These are phyloP conservation scores for Peromyscus nudipes DNA, from an alignment of 2,797 vertebrate species.

Conservation along the genomic window DNA sequence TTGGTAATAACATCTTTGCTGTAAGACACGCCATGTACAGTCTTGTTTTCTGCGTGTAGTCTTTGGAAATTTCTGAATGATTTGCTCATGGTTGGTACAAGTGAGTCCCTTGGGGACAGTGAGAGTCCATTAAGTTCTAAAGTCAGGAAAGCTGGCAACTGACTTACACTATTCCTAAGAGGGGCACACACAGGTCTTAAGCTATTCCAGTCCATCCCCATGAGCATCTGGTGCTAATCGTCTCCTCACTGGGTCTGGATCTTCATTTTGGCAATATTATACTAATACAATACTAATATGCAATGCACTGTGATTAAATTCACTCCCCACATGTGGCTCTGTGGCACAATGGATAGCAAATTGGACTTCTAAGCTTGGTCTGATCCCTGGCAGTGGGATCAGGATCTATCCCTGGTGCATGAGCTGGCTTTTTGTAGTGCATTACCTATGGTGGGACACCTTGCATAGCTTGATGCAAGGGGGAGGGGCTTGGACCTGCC, in stretches of 20 bases:
- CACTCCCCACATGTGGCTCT: neutral
- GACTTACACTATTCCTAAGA: neutral
- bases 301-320: neutral
- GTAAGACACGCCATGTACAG: neutral
- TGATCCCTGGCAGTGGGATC: too few relatives aligned
- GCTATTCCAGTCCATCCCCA: neutral
- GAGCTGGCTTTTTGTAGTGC: too few relatives aligned
- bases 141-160: neutral
- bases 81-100: neutral
- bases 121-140: neutral
- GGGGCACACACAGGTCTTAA: neutral
- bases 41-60: neutral
- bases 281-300: too few relatives aligned
- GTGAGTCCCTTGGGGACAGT: neutral
- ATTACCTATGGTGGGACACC: too few relatives aligned
- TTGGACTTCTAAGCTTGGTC: too few relatives aligned
- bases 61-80: conserved; percentile 24
- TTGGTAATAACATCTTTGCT: neutral
- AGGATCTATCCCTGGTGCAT: too few relatives aligned
- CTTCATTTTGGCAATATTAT: neutral
- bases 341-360: too few relatives aligned
- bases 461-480: too few relatives aligned
- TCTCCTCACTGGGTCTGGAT: neutral
- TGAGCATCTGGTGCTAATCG: neutral
- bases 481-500: too few relatives aligned